A percentile compares a stretch with the other conserved stretches of the same genome.
Conservation (phyloP, 2,797 vertebrate genomes). For the Tamandua tetradactyla region DNA sequence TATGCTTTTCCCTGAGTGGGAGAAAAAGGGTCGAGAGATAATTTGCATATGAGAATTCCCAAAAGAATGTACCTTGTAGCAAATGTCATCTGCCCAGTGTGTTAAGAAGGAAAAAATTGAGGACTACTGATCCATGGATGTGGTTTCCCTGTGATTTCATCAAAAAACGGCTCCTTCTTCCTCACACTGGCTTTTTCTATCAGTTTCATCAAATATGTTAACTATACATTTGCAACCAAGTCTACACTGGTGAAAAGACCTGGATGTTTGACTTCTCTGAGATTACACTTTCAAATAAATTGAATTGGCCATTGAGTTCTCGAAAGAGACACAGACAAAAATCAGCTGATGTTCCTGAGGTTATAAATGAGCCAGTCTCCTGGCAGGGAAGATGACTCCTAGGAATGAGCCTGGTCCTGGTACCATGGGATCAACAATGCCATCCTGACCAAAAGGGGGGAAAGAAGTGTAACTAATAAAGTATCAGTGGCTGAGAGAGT, state of each 20-base stretch:
- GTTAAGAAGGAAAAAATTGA: background rate
- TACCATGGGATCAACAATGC: too few relatives aligned
- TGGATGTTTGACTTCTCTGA: background rate
- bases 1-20: background rate
- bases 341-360: slow-evolving; percentile 8
- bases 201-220: slow-evolving; percentile 3
- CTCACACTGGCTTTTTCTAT: background rate
- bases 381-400: too few relatives aligned
- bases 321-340: too few relatives aligned
- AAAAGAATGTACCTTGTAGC: background rate
- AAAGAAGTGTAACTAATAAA: too few relatives aligned
- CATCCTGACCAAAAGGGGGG: too few relatives aligned
- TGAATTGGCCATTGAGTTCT: slow-evolving; percentile 5
- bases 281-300: slow-evolving; percentile 1
- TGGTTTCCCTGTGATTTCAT: background rate
- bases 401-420: too few relatives aligned
- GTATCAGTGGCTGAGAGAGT: too few relatives aligned
- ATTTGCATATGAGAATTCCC: background rate
- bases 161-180: background rate
- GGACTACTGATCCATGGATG: background rate
- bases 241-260: background rate
- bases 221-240: background rate
- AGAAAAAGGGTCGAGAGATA: background rate
- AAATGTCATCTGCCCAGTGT: background rate
- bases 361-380: slow-evolving; percentile 50